phyloP scores from a whole-genome alignment of 2,797 vertebrate species.

The Sebastes reedi region DNA sequence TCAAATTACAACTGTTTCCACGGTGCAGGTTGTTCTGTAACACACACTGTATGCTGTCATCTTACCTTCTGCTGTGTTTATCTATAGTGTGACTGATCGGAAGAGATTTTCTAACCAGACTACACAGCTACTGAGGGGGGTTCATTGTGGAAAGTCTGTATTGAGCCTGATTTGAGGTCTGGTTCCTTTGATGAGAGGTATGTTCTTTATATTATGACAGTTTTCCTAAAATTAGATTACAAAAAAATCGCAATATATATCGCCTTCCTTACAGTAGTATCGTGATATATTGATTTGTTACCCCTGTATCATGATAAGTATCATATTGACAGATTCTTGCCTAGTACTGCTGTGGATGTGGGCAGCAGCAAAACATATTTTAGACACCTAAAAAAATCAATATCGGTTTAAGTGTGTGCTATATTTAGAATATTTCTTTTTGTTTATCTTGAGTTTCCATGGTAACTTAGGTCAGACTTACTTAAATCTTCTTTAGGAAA shows the following conservation, averaged over 20 bases:
- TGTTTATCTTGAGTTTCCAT: neutral
- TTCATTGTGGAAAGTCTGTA: neutral
- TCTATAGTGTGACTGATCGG: neutral
- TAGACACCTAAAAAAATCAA: too few species aligned
- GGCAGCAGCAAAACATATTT: rapidly evolving
- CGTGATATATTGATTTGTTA: too few species aligned
- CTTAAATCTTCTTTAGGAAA: neutral
- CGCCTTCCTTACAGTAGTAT: too few species aligned
- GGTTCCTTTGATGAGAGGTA: too few species aligned
- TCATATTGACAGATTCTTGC: too few species aligned
- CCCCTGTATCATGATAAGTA: too few species aligned
- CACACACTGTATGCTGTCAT: neutral
- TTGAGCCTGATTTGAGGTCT: neutral
- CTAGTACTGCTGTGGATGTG: too few species aligned
- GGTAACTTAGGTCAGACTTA: neutral
- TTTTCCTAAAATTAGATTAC: too few species aligned
- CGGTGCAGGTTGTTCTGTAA: neutral
- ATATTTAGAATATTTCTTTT: too few species aligned
- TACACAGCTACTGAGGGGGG: neutral
- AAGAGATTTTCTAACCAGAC: neutral
- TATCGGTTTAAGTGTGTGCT: rapidly evolving
- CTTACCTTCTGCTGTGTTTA: conserved; percentile 12
- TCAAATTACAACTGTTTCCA: conserved; percentile 54
- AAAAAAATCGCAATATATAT: too few species aligned
- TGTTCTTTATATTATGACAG: too few species aligned